Evolutionary conservation across 1,140 invertebrate species (phyloP).

Genomic region (Drosophila azteca): DNA sequence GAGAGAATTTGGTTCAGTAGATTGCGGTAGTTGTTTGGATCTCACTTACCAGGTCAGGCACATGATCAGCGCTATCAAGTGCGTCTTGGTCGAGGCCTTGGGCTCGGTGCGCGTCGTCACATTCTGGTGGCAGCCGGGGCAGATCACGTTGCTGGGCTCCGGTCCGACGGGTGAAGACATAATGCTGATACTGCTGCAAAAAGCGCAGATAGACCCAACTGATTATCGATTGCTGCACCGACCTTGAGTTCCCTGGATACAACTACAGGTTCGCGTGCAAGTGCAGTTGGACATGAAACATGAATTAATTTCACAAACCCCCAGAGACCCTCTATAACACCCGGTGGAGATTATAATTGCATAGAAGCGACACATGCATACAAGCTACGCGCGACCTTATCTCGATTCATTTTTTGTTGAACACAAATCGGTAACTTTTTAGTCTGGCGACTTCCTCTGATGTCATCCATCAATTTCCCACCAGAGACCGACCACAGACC

Average conservation of each 20-base stretch:
- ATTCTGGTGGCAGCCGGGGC: conserved; percentile 85
- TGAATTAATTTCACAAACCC: background rate
- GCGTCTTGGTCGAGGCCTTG: conserved; percentile 85
- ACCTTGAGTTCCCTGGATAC: conserved; percentile 25
- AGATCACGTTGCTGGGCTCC: conserved; percentile 82
- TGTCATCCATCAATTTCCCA: too few relatives aligned
- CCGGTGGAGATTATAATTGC: too few relatives aligned
- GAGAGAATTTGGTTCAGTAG: conserved; percentile 34
- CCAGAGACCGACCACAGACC: too few relatives aligned
- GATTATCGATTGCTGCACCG: conserved; percentile 19
- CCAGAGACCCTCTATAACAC: background rate
- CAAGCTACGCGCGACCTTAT: too few relatives aligned
- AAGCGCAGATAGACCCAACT: background rate
- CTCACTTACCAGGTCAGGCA: conserved; percentile 85
- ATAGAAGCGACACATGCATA: too few relatives aligned
- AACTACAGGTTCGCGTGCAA: conserved; percentile 23
- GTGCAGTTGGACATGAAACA: background rate
- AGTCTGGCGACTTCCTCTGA: too few relatives aligned
- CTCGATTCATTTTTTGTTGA: too few relatives aligned
- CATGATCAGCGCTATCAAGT: conserved; percentile 86
- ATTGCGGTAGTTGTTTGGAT: background rate
- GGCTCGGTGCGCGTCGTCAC: conserved; percentile 84
- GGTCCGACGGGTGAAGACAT: conserved; percentile 83
- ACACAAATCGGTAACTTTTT: too few relatives aligned
- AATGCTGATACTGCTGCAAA: background rate